These are phyloP conservation scores for Tigriopus japonicus DNA, from an alignment of 1,140 invertebrate species.

Conservation along the genomic window DNA sequence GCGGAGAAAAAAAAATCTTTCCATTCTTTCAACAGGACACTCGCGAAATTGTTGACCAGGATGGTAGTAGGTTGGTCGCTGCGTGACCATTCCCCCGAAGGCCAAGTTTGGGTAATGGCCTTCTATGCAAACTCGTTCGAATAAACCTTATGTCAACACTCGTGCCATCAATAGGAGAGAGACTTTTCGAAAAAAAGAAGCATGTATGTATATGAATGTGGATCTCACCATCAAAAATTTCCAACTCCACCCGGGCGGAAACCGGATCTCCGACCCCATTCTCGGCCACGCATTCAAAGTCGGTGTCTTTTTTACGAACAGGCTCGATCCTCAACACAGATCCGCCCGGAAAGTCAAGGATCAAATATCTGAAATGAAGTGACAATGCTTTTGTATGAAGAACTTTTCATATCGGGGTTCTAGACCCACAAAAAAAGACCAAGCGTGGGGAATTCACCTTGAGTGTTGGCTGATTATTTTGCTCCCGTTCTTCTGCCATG, in stretches of 20 bases:
- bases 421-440: no score
- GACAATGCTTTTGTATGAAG: conserved; percentile 2
- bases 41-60: no score
- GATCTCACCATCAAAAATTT: conserved; percentile 24
- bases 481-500: conserved; percentile 77
- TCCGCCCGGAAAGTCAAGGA: conserved; percentile 36
- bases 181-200: no score
- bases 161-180: no score
- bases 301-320: conserved; percentile 54
- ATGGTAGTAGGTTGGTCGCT: no score
- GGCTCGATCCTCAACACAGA: conserved; percentile 81
- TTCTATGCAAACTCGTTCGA: no score
- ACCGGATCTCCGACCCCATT: conserved; percentile 89
- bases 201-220: conserved; percentile 22
- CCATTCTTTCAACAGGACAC: no score
- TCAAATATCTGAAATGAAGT: conserved; percentile 22
- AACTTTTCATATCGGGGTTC: no score
- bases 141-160: not conserved
- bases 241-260: conserved; percentile 57
- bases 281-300: conserved; percentile 88
- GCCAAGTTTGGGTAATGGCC: no score
- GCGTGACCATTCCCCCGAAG: no score
- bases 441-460: conserved; percentile 1
- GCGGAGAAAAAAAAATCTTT: no score
- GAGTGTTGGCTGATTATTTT: conserved; percentile 31